These are phyloP conservation scores for Nasalis larvatus DNA, from an alignment of 2,113 vertebrate genomes.

Conservation along the genomic window DNA sequence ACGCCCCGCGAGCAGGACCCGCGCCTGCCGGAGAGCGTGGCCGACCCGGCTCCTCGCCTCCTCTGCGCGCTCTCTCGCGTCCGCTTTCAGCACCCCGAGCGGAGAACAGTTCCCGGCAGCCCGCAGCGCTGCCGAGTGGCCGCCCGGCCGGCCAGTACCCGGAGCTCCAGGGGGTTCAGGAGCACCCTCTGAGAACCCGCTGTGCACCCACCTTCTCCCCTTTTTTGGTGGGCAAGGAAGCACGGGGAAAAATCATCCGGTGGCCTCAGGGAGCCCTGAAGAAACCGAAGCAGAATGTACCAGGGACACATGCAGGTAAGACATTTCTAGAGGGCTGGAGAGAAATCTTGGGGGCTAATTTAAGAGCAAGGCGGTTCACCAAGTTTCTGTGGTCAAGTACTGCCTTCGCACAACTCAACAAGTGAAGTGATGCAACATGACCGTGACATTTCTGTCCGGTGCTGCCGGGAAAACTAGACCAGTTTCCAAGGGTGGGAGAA, in stretches of 20 bases:
- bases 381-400: slow-evolving; percentile 68
- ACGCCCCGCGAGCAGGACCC: slow-evolving; percentile 7
- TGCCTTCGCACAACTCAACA: slow-evolving; percentile 81
- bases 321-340: neutral
- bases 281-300: slow-evolving; percentile 85
- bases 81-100: slow-evolving; percentile 76
- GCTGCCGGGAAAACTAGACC: neutral
- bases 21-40: slow-evolving; percentile 43
- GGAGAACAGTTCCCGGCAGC: slow-evolving; percentile 77
- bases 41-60: slow-evolving; percentile 19
- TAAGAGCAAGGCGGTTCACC: fast-evolving
- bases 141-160: neutral
- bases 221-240: neutral
- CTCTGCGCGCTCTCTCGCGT: slow-evolving; percentile 43
- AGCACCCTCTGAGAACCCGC: neutral
- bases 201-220: neutral
- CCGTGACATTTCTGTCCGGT: neutral
- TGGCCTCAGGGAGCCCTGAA: slow-evolving; percentile 70
- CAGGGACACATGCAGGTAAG: slow-evolving; percentile 92
- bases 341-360: neutral
- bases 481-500: slow-evolving; percentile 40
- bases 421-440: slow-evolving; percentile 75
- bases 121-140: slow-evolving; percentile 31
- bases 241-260: slow-evolving; percentile 28
- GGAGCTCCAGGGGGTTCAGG: neutral